These are phyloP conservation scores for Yponomeuta plumbellus DNA, from an alignment of 2,888 invertebrate genomes.

Conservation along the genomic window DNA sequence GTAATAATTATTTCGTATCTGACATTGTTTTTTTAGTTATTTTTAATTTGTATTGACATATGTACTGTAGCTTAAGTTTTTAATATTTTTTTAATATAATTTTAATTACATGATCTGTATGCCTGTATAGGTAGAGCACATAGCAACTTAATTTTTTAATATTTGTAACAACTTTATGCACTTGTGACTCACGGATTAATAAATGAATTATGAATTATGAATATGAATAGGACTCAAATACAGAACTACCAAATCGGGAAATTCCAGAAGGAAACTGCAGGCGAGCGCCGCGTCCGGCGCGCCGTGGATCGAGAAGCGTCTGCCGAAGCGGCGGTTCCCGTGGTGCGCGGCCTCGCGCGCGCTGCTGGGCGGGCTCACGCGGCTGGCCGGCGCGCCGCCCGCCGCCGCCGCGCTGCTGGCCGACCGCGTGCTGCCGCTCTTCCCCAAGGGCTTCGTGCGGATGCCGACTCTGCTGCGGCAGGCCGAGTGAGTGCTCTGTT, in stretches of 20 bases:
- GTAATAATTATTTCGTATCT: too few species aligned
- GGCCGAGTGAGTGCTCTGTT: conserved; percentile 29
- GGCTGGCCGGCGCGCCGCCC: conserved; percentile 27
- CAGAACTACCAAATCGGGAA: not conserved
- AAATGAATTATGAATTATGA: too few species aligned
- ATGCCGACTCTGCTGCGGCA: conserved; percentile 49
- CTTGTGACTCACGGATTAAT: too few species aligned
- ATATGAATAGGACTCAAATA: too few species aligned
- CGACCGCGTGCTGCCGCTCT: conserved; percentile 68
- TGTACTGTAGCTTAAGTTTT: too few species aligned
- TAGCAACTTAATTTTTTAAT: too few species aligned
- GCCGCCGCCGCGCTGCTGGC: conserved; percentile 68
- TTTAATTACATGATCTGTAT: too few species aligned
- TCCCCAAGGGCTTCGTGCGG: conserved; percentile 78
- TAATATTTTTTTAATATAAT: too few species aligned
- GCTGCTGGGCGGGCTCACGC: conserved; percentile 33
- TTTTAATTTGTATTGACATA: too few species aligned
- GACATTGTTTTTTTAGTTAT: too few species aligned
- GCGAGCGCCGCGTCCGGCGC: conserved; percentile 57
- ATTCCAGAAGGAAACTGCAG: conserved; percentile 56
- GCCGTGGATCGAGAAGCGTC: conserved; percentile 69
- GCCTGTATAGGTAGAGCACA: too few species aligned
- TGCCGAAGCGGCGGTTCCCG: conserved; percentile 83
- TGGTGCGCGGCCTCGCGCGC: conserved; percentile 74
- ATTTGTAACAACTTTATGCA: too few species aligned